A percentile compares a stretch with the other conserved stretches of the same genome.
phyloP scores from a whole-genome alignment of 2,113 vertebrate species.

The Oncorhynchus nerka region DNA sequence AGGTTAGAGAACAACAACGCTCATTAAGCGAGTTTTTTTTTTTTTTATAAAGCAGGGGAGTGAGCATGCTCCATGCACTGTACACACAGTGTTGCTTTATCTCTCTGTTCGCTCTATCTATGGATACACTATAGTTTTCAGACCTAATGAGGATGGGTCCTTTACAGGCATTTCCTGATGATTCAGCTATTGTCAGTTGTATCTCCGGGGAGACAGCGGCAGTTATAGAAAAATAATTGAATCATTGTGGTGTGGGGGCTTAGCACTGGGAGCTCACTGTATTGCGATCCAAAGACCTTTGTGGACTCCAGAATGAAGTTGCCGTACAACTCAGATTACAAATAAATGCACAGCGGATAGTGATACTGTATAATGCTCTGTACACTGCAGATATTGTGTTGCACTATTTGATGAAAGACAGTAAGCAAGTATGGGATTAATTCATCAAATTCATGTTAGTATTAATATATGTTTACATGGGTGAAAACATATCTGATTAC shows the following conservation, averaged over 20 bases:
- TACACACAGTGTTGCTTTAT: background rate
- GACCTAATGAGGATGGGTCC: too few relatives aligned
- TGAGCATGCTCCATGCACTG: background rate
- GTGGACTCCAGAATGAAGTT: background rate
- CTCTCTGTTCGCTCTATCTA: background rate
- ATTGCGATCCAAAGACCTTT: slow-evolving; percentile 18
- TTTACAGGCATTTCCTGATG: slow-evolving; percentile 3
- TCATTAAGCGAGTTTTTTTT: background rate
- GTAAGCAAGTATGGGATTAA: too few relatives aligned
- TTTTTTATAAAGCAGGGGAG: background rate
- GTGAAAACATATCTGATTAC: too few relatives aligned
- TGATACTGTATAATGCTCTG: too few relatives aligned
- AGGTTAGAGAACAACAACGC: background rate
- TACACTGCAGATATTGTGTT: too few relatives aligned
- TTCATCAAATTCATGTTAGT: too few relatives aligned
- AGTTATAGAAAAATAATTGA: slow-evolving; percentile 14
- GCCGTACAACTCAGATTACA: too few relatives aligned
- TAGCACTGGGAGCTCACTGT: slow-evolving; percentile 2
- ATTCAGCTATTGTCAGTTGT: slow-evolving; percentile 22
- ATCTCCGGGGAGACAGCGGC: slow-evolving; percentile 15
- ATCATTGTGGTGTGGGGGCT: slow-evolving; percentile 5
- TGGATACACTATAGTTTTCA: background rate
- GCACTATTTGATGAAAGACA: too few relatives aligned
- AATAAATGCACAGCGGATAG: too few relatives aligned
- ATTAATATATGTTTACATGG: too few relatives aligned